Percentiles rank a stretch among this genome's conserved stretches.
These are phyloP conservation scores for Sepiola atlantica DNA, from an alignment of 2,888 invertebrate species.

Conservation along the genomic window DNA sequence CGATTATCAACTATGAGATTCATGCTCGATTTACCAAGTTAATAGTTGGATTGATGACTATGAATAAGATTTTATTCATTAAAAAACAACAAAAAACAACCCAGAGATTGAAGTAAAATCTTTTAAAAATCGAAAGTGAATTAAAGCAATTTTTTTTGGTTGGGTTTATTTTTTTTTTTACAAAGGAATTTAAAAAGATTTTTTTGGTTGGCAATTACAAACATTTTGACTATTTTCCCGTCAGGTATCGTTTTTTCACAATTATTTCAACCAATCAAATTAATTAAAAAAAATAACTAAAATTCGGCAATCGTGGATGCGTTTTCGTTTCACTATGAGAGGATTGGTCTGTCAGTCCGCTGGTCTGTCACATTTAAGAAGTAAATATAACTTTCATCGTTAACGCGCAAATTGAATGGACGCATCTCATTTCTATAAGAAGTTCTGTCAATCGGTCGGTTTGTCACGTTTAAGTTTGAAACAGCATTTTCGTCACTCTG, in stretches of 20 bases:
- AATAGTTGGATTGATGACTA: neutral
- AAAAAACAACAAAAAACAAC: neutral
- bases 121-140: neutral
- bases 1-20: neutral
- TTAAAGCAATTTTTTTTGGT: neutral
- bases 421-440: too few species aligned
- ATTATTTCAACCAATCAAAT: neutral
- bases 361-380: too few species aligned
- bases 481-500: too few species aligned
- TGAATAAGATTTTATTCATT: neutral
- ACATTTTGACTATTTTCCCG: neutral
- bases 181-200: neutral
- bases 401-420: too few species aligned
- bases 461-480: too few species aligned
- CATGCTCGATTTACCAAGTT: neutral
- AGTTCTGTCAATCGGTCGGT: too few species aligned
- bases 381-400: too few species aligned
- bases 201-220: neutral
- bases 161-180: neutral
- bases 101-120: neutral
- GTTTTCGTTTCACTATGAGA: too few species aligned
- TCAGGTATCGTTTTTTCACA: neutral
- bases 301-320: too few species aligned
- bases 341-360: too few species aligned
- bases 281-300: neutral